Base-by-base conservation (phyloP, 2,113 vertebrate genomes). In the Protobothrops mucrosquamatus region DNA sequence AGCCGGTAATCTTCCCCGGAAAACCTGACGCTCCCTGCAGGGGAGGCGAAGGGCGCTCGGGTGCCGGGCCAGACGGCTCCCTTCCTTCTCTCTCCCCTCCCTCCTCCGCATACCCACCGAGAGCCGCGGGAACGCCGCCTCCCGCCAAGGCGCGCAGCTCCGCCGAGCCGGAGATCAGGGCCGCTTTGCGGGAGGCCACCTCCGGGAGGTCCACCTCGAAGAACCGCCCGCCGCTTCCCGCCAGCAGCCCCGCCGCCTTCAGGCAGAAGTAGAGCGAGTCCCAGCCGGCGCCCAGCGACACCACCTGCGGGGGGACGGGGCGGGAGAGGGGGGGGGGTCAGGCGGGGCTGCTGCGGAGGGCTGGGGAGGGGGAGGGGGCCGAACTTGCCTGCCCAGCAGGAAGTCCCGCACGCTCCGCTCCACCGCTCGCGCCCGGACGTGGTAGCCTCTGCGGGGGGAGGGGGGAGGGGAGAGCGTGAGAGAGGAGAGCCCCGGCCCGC, bases 191-290 rank as follows among this genome's bases (percentile, higher is more conserved):
- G 29, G 64, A 90, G 0, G 96, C 95, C 51, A 99, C 98, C 0
- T 97, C 97, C 0, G 98, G 98, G 88, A 99, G 99, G 94, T 99
- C 99, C 12, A 99, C 97, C 93, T 99, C 99, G 87, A 98, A 99
- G 1, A 99, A 94, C 0, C 97, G 95, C 0, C 97, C 94, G 0
- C 57, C 3, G 2, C 29, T 69, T n/a, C 29, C 64, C 69, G 91
- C 74, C 52, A 99, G 95, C 0, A 94, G 96, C 22, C 97, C 98
- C 0, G 96, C 43, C 2, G 96, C 96, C 87, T 97, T 98, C 12
- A 99, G 96, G n/a, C 98, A 98, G 91, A 99, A 99, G 94, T 98
- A 99, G 18, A 99, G 93, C 0, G 99, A 98, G 96, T 99, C 99
- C 2, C 98, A 98, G 0, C 99, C 99, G 0, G 99, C 98, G 0